Percentiles rank a stretch among this genome's conserved stretches.
Evolutionary conservation across 2,113 vertebrate species (phyloP).

Genomic region (Paradoxurus hermaphroditus): DNA sequence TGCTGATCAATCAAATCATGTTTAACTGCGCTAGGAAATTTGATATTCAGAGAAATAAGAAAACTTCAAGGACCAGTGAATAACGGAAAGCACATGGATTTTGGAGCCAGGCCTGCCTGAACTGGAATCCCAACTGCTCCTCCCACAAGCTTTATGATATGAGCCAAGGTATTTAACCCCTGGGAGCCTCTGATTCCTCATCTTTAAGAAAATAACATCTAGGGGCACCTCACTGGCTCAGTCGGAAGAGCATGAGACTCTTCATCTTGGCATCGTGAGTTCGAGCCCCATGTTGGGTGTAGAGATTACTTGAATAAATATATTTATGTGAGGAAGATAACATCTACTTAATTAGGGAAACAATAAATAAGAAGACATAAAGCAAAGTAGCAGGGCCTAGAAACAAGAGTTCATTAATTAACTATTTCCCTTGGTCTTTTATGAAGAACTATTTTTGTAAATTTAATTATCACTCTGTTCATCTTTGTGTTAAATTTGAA

Average conservation of each 20-base stretch:
- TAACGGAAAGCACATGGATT: neutral
- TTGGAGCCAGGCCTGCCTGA: neutral
- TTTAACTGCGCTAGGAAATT: conserved; percentile 1
- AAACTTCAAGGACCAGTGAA: neutral
- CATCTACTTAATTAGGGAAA: neutral
- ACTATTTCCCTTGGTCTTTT: neutral
- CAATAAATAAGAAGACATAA: neutral
- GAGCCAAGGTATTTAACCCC: neutral
- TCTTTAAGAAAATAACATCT: neutral
- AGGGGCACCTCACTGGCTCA: neutral
- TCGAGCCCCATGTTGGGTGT: neutral
- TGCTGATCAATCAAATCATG: conserved; percentile 21
- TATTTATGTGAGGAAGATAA: neutral
- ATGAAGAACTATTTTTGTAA: neutral
- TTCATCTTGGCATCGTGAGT: neutral
- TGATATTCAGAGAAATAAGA: neutral
- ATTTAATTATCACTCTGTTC: neutral
- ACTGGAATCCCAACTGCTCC: neutral
- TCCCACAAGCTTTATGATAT: neutral
- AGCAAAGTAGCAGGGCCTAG: neutral
- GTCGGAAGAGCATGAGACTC: neutral
- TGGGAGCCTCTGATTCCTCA: neutral
- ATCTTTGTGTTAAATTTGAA: neutral
- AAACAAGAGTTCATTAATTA: neutral
- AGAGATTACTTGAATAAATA: neutral